Evolutionary conservation across 1,140 invertebrate genomes (phyloP).

Genomic region (Lepidurus arcticus): DNA sequence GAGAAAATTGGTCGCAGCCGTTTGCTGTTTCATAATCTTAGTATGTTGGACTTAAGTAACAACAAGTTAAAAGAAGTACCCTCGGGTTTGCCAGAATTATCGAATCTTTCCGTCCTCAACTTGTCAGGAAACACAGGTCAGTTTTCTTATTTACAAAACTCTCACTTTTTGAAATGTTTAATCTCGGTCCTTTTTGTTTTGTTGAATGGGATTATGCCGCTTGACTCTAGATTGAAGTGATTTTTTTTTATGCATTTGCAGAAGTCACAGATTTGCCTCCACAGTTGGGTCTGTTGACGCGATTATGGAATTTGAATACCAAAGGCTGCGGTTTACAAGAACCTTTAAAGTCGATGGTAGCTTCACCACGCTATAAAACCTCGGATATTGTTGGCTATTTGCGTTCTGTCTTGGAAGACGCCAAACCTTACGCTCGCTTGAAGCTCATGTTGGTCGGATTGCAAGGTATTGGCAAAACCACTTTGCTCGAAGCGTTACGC

Average conservation of each 20-base stretch:
- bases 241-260: conserved; percentile 40
- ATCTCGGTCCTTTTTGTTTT: too few relatives aligned
- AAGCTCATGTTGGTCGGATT: conserved; percentile 97
- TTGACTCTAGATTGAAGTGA: conserved; percentile 9
- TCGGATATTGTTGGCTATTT: conserved; percentile 95
- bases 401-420: conserved; percentile 81
- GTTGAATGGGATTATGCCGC: too few relatives aligned
- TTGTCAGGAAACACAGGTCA: conserved; percentile 76
- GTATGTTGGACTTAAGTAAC: conserved; percentile 88
- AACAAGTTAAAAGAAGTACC: conserved; percentile 79
- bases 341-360: conserved; percentile 85
- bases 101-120: conserved; percentile 87
- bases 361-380: conserved; percentile 87
- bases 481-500: conserved; percentile 77
- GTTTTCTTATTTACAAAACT: conserved; percentile 23
- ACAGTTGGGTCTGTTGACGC: conserved; percentile 85
- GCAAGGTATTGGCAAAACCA: conserved; percentile 90
- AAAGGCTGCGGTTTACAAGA: conserved; percentile 81
- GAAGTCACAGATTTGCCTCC: conserved; percentile 82
- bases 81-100: conserved; percentile 73
- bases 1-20: conserved; percentile 41
- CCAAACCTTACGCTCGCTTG: conserved; percentile 88
- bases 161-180: too few relatives aligned
- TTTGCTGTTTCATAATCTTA: conserved; percentile 86
- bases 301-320: conserved; percentile 93